Evolutionary conservation across 2,888 invertebrate genomes (phyloP), one percentile per base, ranked within the genome.

Genomic region (Escarpia spicata): DNA sequence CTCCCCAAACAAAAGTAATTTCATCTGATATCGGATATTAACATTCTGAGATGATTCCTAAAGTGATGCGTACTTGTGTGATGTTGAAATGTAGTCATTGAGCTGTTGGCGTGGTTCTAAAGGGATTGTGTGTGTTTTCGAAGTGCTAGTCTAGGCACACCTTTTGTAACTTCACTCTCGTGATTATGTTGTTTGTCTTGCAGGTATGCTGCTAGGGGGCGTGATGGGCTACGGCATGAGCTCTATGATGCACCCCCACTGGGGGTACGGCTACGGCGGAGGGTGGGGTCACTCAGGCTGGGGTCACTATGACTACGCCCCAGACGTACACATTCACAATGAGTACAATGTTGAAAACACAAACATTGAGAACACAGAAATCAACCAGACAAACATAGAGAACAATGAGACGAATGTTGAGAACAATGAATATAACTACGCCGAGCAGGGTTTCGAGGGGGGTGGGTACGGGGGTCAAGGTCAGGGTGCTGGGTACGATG

Each of bases 251-350:
- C 90, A 89, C 19, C 90, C 60, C 31, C 90, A 90, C 44, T 92
- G 92, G 92, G 92, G 92, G n/a, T 92, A 92, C 31, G 92, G 92
- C 26, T 92, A 92, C 90, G 92, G 92, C 8, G 92, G 92, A 37
- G 92, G 92, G 37, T 92, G 92, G 92, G 92, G 92, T 37, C 43
- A 92, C n/a, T 52, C 60, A 15, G 92, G 92, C 43, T 92, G 92
- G 92, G 92, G 92, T 90, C 90, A 90, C 45, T 92, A 92, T 37
- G 92, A 75, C 12, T 91, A 91, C n/a, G 90, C 44, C 45, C 60
- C 60, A 43, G 92, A 90, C n/a, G 75, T 90, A 3, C 92, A 92
- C 43, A 52, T 91, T 45, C 91, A 91, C 91, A 91, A 91, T 26
- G 37, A 91, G 43, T 91, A 91, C 45, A 52, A 91, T n/a, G 92